These are phyloP conservation scores for Candidula unifasciata DNA, from an alignment of 2,888 invertebrate genomes.

Conservation along the genomic window DNA sequence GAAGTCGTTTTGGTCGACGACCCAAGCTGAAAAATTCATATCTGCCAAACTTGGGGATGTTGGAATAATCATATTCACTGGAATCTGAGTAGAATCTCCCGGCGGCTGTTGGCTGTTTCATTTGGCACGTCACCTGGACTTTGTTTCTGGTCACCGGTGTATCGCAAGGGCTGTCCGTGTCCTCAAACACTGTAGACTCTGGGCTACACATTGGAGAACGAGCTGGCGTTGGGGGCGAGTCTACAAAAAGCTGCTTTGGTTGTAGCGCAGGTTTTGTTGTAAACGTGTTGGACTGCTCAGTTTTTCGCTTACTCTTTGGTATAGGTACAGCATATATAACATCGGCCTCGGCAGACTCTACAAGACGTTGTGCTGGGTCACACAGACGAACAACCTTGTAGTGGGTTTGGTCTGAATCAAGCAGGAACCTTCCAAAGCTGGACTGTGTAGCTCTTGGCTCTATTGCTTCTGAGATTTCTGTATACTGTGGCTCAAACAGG, in stretches of 20 bases:
- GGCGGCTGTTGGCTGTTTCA: conserved; percentile 37
- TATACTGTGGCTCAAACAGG: not conserved
- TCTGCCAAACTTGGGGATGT: not conserved
- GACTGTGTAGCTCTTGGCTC: no score
- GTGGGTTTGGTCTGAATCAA: not conserved
- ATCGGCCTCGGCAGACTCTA: not conserved
- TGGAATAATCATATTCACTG: conserved; percentile 9
- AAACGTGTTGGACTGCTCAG: not conserved
- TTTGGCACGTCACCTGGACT: conserved; percentile 33
- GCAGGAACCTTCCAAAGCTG: not conserved
- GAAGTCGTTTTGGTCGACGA: conserved; percentile 5
- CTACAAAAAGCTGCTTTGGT: not conserved
- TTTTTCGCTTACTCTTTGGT: conserved; percentile 15
- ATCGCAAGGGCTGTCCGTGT: not conserved
- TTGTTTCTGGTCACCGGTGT: not conserved
- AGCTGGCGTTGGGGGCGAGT: not conserved
- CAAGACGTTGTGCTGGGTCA: not conserved
- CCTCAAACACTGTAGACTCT: not conserved
- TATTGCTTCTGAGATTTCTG: not conserved
- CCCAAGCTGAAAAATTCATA: conserved; percentile 46
- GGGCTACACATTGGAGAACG: not conserved
- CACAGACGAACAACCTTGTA: not conserved
- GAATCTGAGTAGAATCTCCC: not conserved
- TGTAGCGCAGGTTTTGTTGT: no score
- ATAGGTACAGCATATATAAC: conserved; percentile 40